Conservation (phyloP, 2,888 invertebrate species). For the Hypena proboscidalis region DNA sequence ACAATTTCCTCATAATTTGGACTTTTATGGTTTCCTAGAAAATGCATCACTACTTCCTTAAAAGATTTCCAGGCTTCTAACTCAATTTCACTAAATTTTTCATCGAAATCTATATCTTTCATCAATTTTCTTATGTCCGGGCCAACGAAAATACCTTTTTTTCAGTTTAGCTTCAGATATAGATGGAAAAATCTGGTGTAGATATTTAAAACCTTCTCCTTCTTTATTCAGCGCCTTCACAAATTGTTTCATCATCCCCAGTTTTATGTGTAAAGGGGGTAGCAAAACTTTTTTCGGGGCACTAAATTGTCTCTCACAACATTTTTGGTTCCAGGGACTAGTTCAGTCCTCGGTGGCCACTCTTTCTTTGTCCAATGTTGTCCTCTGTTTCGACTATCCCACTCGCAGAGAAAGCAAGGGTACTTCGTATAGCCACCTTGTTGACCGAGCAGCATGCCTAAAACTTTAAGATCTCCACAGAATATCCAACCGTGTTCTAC, state of each 20-base stretch:
- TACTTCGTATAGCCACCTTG: constrained; percentile 4
- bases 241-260: neutral
- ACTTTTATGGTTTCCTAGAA: too few species aligned
- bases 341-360: neutral
- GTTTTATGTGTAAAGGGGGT: neutral
- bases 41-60: too few species aligned
- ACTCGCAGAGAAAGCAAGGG: constrained; percentile 1
- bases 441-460: neutral
- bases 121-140: too few species aligned
- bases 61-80: too few species aligned
- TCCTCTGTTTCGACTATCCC: constrained; percentile 1
- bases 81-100: too few species aligned
- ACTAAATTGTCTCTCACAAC: neutral
- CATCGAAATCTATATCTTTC: too few species aligned
- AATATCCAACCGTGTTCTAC: neutral
- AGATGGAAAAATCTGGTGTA: too few species aligned
- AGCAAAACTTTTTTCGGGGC: neutral
- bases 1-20: too few species aligned
- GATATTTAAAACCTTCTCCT: constrained; percentile 5
- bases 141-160: too few species aligned
- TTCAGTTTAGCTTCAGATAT: too few species aligned
- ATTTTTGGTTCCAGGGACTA: neutral
- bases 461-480: constrained; percentile 2
- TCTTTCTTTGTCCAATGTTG: constrained; percentile 1
- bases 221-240: neutral